Evolutionary conservation across 2,113 vertebrate genomes (phyloP), one percentile per base, ranked within the genome.

Genomic region (Camelus bactrianus): DNA sequence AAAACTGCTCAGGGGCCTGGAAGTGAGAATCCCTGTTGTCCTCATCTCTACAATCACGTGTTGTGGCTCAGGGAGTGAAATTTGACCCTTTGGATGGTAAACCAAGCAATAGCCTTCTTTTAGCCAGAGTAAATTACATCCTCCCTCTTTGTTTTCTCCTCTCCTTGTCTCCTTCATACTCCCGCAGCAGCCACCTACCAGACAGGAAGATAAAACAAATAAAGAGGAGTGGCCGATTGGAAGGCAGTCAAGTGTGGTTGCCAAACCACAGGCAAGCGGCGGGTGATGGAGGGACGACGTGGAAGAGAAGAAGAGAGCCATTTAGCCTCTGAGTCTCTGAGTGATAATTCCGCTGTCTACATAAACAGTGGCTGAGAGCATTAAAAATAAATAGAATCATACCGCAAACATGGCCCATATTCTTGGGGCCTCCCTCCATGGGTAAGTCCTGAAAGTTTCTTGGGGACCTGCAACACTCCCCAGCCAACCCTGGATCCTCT

Each of bases 311-410:
- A 95, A 92, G 58, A 60, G 30, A 81, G 80, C 83, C 97, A 72
- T 79, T 96, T 97, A 93, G 85, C 95, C 80, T 89, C 64, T 46
- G 26, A 48, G 52, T 50, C 91, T 95, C 85, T 85, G 80, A 89
- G 93, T 89, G 89, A 69, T 77, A 84, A 97, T 96, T 95, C 96
- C 79, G 96, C 88, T 88, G 96, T 97, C 96, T 94, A 32, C 13
- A 26, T 81, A 97, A 96, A 98, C 89, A 95, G 96, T 80, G 93
- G 91, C 84, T 87, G 35, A 81, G 76, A 58, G n/a, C 22, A 94
- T 73, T 70, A 48, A 96, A 98, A 97, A 96, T 79, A 98, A 95
- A 96, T 17, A 76, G 20, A 76, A 81, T 50, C 77, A 87, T 56
- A 13, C n/a, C 72, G 52, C 16, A 48, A 89, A 93, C 90, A 67